Conservation (phyloP, 2,888 invertebrate species). For the Papilio protenor region DNA sequence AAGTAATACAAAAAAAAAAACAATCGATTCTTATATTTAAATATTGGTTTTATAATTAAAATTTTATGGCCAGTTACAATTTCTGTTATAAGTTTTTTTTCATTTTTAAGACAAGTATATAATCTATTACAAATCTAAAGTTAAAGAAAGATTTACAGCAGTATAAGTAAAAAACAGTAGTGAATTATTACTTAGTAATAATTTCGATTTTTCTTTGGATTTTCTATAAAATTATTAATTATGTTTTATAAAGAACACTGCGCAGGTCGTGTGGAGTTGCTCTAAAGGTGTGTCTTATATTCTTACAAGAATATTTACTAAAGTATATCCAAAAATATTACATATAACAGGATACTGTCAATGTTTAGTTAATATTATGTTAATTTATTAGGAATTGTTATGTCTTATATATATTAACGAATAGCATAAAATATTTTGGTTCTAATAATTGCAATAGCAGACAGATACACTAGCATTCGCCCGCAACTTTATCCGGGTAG, state of each 20-base stretch:
- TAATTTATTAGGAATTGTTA: not conserved
- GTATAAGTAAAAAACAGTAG: not conserved
- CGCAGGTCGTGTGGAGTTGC: not conserved
- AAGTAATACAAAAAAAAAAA: no score
- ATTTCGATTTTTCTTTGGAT: not conserved
- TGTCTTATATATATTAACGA: not conserved
- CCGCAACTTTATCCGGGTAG: no score
- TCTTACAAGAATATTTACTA: slow-evolving; percentile 21
- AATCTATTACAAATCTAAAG: not conserved
- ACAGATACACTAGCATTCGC: no score
- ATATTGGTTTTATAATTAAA: no score
- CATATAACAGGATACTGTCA: slow-evolving; percentile 15
- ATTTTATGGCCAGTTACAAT: not conserved
- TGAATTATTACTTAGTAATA: not conserved
- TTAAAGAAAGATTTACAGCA: not conserved
- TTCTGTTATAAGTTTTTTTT: not conserved
- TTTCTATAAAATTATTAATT: not conserved
- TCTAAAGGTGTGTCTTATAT: slow-evolving; percentile 21
- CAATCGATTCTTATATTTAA: no score
- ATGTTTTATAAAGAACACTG: not conserved
- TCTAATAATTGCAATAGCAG: no score
- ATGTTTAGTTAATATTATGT: slow-evolving; percentile 6
- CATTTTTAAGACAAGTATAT: not conserved
- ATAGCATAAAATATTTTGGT: no score
- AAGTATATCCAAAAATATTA: slow-evolving; percentile 7